These are phyloP conservation scores for Papilio demoleus DNA, from an alignment of 2,888 invertebrate species.

Conservation along the genomic window DNA sequence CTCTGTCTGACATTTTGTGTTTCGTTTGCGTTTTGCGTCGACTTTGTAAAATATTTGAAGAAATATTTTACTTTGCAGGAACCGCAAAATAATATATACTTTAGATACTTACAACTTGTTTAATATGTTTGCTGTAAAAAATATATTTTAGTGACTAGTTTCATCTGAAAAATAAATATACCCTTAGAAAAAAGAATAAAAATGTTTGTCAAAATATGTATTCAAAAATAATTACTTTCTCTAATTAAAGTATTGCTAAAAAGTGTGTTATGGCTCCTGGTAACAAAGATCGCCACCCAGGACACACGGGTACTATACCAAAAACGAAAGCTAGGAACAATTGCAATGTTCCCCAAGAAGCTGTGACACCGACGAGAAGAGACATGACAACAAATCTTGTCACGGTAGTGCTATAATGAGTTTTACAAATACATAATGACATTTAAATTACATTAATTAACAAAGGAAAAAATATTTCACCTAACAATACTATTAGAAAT, in stretches of 20 bases:
- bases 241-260: constrained; percentile 45
- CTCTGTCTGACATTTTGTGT: constrained; percentile 26
- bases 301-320: constrained; percentile 87
- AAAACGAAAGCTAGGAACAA: constrained; percentile 85
- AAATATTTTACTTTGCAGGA: constrained; percentile 21
- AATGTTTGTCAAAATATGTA: constrained; percentile 40
- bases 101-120: background rate
- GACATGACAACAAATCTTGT: constrained; percentile 82
- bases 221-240: constrained; percentile 40
- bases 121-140: constrained; percentile 7
- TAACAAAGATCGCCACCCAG: constrained; percentile 78
- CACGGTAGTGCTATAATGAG: constrained; percentile 61
- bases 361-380: constrained; percentile 84
- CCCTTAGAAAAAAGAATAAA: constrained; percentile 16
- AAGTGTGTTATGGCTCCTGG: constrained; percentile 79
- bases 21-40: constrained; percentile 28
- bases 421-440: constrained; percentile 6
- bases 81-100: background rate
- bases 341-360: constrained; percentile 84
- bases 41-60: constrained; percentile 28
- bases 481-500: constrained; percentile 2
- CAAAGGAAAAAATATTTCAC: background rate
- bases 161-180: constrained; percentile 1
- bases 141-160: constrained; percentile 1
- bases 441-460: background rate